Evolutionary conservation across 2,888 invertebrate species (phyloP).

Genomic region (Galeruca laticollis): DNA sequence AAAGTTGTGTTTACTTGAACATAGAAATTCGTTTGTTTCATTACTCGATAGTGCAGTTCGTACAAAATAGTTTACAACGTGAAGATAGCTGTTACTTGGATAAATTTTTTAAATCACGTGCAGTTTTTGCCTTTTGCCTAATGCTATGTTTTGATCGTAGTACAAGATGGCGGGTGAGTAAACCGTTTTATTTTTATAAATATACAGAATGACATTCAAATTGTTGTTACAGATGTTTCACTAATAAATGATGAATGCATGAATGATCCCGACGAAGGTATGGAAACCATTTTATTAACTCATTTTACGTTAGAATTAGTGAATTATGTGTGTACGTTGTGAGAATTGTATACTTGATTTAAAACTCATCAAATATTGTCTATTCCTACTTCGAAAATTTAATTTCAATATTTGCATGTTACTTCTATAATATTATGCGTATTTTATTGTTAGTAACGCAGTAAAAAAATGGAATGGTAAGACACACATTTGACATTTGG

Average conservation of each 20-base stretch:
- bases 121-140: slow-evolving; percentile 54
- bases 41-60: background rate
- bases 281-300: slow-evolving; percentile 53
- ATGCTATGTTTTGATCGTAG: slow-evolving; percentile 65
- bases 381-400: background rate
- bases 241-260: slow-evolving; percentile 61
- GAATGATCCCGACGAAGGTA: slow-evolving; percentile 65
- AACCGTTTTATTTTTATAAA: slow-evolving; percentile 45
- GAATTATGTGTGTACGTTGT: slow-evolving; percentile 15
- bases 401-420: slow-evolving; percentile 15
- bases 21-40: background rate
- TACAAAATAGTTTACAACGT: slow-evolving; percentile 17
- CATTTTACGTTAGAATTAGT: slow-evolving; percentile 22
- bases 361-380: slow-evolving; percentile 6
- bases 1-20: too few species aligned
- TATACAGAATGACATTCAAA: slow-evolving; percentile 47
- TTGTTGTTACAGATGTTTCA: slow-evolving; percentile 62
- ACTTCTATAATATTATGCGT: slow-evolving; percentile 5
- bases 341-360: slow-evolving; percentile 22
- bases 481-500: slow-evolving; percentile 43
- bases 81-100: slow-evolving; percentile 20
- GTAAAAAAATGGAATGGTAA: slow-evolving; percentile 29
- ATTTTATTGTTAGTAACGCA: slow-evolving; percentile 13
- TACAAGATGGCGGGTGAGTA: slow-evolving; percentile 68
- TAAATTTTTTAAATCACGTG: slow-evolving; percentile 60